phyloP scores from a whole-genome alignment of 2,797 vertebrate species.

The Brotula barbata region DNA sequence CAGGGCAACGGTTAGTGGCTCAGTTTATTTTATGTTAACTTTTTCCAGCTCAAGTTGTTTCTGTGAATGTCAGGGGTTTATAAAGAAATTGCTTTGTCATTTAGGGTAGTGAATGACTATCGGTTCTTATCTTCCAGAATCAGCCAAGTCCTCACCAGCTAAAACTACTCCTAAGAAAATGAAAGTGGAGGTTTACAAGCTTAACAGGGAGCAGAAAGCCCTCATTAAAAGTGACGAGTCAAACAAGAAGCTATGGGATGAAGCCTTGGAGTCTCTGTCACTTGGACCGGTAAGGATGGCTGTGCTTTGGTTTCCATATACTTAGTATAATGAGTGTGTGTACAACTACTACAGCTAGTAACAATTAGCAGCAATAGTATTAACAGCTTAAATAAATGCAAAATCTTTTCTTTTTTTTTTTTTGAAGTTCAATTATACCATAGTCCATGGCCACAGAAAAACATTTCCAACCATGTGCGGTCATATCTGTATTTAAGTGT shows the following conservation, averaged over 20 bases:
- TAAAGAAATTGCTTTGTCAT: too few relatives aligned
- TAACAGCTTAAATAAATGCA: too few relatives aligned
- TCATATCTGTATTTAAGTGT: too few relatives aligned
- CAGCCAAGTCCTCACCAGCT: constrained; percentile 70
- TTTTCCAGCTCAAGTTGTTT: neutral
- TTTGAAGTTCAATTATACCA: too few relatives aligned
- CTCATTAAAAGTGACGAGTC: constrained; percentile 87
- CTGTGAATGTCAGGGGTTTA: too few relatives aligned
- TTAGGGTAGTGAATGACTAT: neutral
- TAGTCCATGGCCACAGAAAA: too few relatives aligned
- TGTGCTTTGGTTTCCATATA: neutral
- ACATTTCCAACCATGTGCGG: too few relatives aligned
- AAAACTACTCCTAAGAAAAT: constrained; percentile 84
- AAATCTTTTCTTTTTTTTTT: too few relatives aligned
- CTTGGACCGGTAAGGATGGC: constrained; percentile 84
- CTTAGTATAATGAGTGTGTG: too few relatives aligned
- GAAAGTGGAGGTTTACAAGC: constrained; percentile 89
- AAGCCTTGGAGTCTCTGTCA: constrained; percentile 86
- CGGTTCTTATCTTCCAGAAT: constrained; percentile 48
- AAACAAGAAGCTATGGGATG: constrained; percentile 93
- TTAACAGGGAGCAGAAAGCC: constrained; percentile 85
- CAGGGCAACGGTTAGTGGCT: constrained; percentile 69
- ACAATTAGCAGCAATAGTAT: too few relatives aligned
- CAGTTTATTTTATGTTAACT: neutral
- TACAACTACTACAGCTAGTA: too few relatives aligned